These are phyloP conservation scores for Priocnemis perturbator DNA, from an alignment of 2,888 invertebrate genomes.

Conservation along the genomic window DNA sequence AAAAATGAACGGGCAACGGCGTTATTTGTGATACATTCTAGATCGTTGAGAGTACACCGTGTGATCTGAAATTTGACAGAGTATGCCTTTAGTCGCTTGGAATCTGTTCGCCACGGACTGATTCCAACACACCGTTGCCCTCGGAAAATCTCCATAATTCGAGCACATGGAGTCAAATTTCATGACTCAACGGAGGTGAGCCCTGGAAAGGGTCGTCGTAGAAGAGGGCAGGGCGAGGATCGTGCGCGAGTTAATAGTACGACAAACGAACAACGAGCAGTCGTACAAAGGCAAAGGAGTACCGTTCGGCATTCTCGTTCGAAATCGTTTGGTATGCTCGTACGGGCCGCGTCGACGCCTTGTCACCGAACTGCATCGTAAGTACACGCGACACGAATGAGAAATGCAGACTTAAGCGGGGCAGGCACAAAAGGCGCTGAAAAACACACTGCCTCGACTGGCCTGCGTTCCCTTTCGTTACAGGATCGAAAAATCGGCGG, in stretches of 20 bases:
- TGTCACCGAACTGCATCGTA: constrained; percentile 40
- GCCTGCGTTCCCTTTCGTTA: too few species aligned
- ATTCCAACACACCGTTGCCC: too few species aligned
- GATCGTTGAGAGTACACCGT: too few species aligned
- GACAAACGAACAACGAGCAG: constrained; percentile 7
- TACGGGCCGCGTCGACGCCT: constrained; percentile 38
- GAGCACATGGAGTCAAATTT: not conserved
- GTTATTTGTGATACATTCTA: too few species aligned
- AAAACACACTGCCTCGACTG: not conserved
- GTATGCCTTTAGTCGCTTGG: not conserved
- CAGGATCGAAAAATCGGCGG: too few species aligned
- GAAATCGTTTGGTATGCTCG: constrained; percentile 48
- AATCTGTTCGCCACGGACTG: not conserved
- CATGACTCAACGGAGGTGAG: too few species aligned
- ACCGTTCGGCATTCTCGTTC: constrained; percentile 36
- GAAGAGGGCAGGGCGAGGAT: constrained; percentile 4
- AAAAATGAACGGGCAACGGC: too few species aligned
- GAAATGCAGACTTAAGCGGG: constrained; percentile 11
- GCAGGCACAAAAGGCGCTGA: not conserved
- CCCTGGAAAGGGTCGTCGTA: not conserved
- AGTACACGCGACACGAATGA: constrained; percentile 46
- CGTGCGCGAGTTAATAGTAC: constrained; percentile 10
- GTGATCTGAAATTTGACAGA: too few species aligned
- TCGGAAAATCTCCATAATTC: too few species aligned
- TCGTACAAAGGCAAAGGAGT: constrained; percentile 20